A percentile compares a stretch with the other conserved stretches of the same genome.
Conservation (phyloP, 2,888 invertebrate species). For the Dorcus parallelipipedus region DNA sequence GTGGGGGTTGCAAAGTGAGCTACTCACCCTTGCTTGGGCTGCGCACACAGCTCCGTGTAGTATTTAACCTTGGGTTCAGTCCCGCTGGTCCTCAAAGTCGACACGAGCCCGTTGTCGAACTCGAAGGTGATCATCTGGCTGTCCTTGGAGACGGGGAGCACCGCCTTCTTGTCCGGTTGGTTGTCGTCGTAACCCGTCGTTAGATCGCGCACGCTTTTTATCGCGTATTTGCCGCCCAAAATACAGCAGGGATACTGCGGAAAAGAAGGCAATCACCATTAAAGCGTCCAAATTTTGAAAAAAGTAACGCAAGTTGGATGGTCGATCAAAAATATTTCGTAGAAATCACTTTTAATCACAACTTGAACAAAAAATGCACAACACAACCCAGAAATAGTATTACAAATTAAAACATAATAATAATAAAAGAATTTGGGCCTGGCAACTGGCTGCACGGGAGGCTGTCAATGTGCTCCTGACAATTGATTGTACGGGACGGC, state of each 20-base stretch:
- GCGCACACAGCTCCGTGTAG: slow-evolving; percentile 85
- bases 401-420: too few species aligned
- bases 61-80: slow-evolving; percentile 99
- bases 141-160: slow-evolving; percentile 63
- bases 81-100: slow-evolving; percentile 92
- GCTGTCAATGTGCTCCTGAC: too few species aligned
- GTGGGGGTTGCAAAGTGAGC: background rate
- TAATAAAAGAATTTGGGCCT: too few species aligned
- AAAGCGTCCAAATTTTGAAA: too few species aligned
- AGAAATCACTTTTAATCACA: too few species aligned
- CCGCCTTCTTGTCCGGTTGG: slow-evolving; percentile 65
- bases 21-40: slow-evolving; percentile 61
- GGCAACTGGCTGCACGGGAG: too few species aligned
- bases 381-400: too few species aligned
- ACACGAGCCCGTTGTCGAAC: slow-evolving; percentile 80
- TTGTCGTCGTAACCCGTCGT: slow-evolving; percentile 82
- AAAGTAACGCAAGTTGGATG: too few species aligned
- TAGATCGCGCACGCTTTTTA: slow-evolving; percentile 78
- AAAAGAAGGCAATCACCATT: background rate
- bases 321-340: too few species aligned
- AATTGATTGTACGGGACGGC: too few species aligned
- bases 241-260: slow-evolving; percentile 72
- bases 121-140: slow-evolving; percentile 94
- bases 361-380: too few species aligned
- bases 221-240: slow-evolving; percentile 58